Base-by-base conservation (phyloP, 2,113 vertebrate species). In the Leuciscus idus region DNA sequence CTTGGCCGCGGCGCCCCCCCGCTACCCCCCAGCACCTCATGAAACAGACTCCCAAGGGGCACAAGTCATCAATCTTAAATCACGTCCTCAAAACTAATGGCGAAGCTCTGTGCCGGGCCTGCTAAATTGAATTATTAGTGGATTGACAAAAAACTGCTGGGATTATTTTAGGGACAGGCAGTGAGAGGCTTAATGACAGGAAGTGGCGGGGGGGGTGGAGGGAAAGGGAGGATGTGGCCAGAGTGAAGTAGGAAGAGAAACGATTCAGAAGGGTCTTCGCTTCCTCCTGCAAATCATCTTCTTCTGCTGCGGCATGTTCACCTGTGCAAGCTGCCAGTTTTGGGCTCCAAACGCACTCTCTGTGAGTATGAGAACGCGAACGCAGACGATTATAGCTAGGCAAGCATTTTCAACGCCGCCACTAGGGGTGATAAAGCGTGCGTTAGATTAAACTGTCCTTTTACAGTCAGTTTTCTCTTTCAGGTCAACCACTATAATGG, bases 11-110 rank as follows among this genome's bases (percentile, higher is more conserved):
- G 87, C 70, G 28, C 68, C 50, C 46, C 59, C 59, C 86, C 76
- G 76, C n/a, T 83, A 66, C 3, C n/a, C 84, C 33, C 62, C 39
- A 70, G 66, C 55, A 62, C 84, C 59, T 86, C 79, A 91, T 87
- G 89, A 90, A 93, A 91, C 89, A 89, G 85, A 92, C 93, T 95
- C 94, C 92, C 93, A 61, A 82, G 92, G 90, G 94, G 93, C 92
- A 93, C 92, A 94, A 95, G 93, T 94, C 94, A 95, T 96, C 95
- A 95, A 95, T 95, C 94, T 95, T 94, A 94, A 95, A 94, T 95
- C 92, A 93, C 90, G 89, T 93, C 90, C 90, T 93, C 90, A 91
- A 93, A 94, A 92, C 93, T 95, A 95, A 95, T 95, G 94, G 94
- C 92, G 92, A 77, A 91, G 87, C 91, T 90, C 90, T 88, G 89